These are phyloP conservation scores for Venustaconcha ellipsiformis DNA, from an alignment of 1,140 invertebrate species.

Conservation along the genomic window DNA sequence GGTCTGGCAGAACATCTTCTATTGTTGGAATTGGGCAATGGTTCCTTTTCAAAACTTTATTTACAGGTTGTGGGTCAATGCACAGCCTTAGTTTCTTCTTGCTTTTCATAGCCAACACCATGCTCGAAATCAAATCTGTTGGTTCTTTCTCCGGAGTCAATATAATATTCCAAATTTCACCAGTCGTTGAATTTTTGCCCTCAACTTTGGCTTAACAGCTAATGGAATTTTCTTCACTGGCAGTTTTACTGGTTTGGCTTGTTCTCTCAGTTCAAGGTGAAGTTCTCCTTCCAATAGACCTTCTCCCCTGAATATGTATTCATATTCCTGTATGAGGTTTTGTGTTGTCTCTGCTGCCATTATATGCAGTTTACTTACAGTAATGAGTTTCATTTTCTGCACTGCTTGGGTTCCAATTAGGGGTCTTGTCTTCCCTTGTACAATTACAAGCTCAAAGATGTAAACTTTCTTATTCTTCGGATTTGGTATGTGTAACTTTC, in stretches of 20 bases:
- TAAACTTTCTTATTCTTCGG: too few relatives aligned
- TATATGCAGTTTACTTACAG: too few relatives aligned
- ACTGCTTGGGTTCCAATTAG: too few relatives aligned
- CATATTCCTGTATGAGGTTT: too few relatives aligned
- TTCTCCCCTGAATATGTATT: too few relatives aligned
- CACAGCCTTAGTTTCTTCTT: constrained; percentile 34
- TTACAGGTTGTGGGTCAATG: constrained; percentile 38
- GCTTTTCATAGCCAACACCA: too few relatives aligned
- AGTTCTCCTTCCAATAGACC: background rate
- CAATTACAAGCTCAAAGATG: too few relatives aligned
- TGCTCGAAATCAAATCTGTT: constrained; percentile 27
- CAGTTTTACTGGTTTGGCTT: constrained; percentile 1
- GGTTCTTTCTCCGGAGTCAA: constrained; percentile 35
- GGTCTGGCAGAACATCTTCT: constrained; percentile 12
- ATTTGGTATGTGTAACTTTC: too few relatives aligned
- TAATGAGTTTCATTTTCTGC: too few relatives aligned
- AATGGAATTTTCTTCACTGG: background rate
- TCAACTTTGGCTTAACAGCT: background rate
- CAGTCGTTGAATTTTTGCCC: background rate
- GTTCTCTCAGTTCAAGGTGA: background rate
- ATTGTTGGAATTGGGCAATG: background rate
- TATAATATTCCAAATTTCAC: constrained; percentile 10
- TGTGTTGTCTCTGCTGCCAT: too few relatives aligned
- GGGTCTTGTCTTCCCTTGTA: too few relatives aligned
- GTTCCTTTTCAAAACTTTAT: constrained; percentile 15